Conservation (phyloP, 2,113 vertebrate species). For the Tetrax tetrax region DNA sequence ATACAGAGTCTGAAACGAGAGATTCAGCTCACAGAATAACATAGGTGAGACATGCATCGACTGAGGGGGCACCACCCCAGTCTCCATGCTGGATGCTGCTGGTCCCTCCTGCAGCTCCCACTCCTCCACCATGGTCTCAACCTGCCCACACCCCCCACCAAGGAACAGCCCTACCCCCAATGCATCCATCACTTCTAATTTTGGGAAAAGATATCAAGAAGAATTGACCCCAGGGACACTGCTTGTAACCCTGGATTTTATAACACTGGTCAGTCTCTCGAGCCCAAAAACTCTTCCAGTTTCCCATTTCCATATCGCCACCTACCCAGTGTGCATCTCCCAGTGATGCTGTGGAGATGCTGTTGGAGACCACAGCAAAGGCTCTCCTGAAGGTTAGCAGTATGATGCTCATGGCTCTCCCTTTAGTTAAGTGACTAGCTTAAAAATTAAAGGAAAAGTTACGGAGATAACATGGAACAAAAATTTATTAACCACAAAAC, state of each 20-base stretch:
- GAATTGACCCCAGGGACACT: fast-evolving
- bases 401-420: fast-evolving
- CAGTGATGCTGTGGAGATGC: fast-evolving
- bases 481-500: not conserved
- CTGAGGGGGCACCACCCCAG: fast-evolving
- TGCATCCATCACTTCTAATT: fast-evolving
- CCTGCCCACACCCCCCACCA: fast-evolving
- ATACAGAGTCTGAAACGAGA: not conserved
- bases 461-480: not conserved
- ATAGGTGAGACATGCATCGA: fast-evolving
- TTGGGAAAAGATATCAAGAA: not conserved
- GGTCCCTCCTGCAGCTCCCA: not conserved
- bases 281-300: not conserved
- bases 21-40: fast-evolving
- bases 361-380: too few relatives aligned
- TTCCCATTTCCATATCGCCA: fast-evolving
- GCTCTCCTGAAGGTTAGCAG: not conserved
- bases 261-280: fast-evolving
- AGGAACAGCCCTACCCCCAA: not conserved
- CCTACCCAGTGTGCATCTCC: fast-evolving
- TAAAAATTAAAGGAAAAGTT: not conserved
- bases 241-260: not conserved
- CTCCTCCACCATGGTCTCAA: not conserved
- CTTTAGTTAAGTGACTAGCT: not conserved
- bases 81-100: too few relatives aligned